Evolutionary conservation across 2,113 vertebrate genomes (phyloP), one percentile per base, ranked within the genome.

Genomic region (Ctenomys sociabilis): DNA sequence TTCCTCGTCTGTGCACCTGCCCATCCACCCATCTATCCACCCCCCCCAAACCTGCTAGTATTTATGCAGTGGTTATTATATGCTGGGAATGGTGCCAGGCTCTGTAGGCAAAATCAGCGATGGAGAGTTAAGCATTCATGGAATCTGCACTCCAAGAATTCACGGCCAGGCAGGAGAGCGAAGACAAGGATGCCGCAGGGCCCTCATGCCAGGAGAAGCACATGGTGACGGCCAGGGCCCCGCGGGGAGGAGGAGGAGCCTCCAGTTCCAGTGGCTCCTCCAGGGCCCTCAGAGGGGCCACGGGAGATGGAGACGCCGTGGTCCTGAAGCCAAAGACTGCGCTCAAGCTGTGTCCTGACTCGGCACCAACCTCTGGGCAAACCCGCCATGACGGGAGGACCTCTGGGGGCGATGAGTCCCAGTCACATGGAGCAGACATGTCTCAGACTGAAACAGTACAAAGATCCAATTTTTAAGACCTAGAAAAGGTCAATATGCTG

Each of bases 61-160:
- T 43, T 80, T 96, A 94, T 19, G 87, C n/a, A 83, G 68, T 45
- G 66, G 77, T 72, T 52, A 85, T 70, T 30, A 66, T 37, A 85
- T 30, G 10, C 85, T 49, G 54, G 93, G 43, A 90, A 85, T 7
- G 13, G 57, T 26, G 88, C 52, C 92, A 94, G 78, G 49, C 66
- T 37, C 64, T 40, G 22, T 8, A 11, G 54, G 64, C 73, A 96
- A 92, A 95, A 70, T 68, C 90, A 95, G 73, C 68, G n/a, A 83
- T 22, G n/a, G 91, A 88, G 72, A 95, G 96, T 45, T 59, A 87
- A 64, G 45, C 32, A 86, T 59, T n/a, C 57, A 30, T 4, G 35
- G 93, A 93, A 87, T 86, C 88, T 77, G 90, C 28, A 32, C 66
- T 70, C 43, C 66, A 83, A 82, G 93, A 93, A 92, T 63, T 90